Conservation (phyloP, 2,113 vertebrate species). For the Muntiacus reevesi region DNA sequence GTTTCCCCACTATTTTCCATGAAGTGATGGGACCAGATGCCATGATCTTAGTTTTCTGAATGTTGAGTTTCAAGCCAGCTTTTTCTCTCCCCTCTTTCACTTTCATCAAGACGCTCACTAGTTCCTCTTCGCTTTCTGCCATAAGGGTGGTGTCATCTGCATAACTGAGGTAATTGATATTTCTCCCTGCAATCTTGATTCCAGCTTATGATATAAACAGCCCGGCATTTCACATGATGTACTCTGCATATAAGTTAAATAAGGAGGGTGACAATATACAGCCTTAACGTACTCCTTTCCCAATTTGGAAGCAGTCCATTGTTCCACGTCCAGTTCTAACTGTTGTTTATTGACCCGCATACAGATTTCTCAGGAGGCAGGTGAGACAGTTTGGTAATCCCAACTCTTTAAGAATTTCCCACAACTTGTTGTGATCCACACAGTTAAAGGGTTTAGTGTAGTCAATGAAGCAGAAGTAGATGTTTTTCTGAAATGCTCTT, state of each 20-base stretch:
- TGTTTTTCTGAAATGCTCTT: neutral
- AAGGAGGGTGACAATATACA: neutral
- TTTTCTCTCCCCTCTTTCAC: neutral
- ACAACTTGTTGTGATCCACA: neutral
- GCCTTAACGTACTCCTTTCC: neutral
- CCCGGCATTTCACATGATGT: neutral
- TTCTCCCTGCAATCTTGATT: neutral
- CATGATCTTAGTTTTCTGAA: neutral
- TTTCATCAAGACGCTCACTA: accelerated
- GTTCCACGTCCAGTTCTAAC: neutral
- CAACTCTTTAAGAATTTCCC: neutral
- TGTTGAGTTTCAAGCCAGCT: neutral
- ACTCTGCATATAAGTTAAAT: neutral
- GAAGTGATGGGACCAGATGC: neutral
- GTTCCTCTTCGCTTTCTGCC: neutral
- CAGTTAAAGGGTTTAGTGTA: neutral
- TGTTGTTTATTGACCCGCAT: neutral
- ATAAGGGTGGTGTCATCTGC: neutral
- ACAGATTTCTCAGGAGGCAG: neutral
- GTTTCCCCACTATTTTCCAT: neutral
- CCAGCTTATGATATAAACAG: neutral
- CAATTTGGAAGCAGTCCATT: neutral
- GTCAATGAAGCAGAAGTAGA: neutral
- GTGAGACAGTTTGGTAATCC: neutral
- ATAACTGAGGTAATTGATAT: neutral